Percentiles rank a stretch among this genome's conserved stretches.
Conservation (phyloP, 2,113 vertebrate genomes). For the Neodontobutis hainanensis region DNA sequence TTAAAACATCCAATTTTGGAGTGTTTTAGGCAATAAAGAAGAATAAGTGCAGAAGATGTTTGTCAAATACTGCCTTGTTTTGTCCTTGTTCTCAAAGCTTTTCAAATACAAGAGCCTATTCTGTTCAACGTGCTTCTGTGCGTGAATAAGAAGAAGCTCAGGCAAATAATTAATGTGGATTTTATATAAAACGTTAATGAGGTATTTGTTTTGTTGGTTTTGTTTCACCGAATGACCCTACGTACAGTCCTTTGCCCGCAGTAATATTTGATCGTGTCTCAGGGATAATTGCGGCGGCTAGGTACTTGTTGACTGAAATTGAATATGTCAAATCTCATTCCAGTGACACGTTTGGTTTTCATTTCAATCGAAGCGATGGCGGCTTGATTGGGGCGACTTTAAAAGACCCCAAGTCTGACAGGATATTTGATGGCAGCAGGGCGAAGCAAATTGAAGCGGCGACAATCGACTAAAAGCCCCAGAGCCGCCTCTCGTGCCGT, state of each 20-base stretch:
- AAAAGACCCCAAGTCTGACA: slow-evolving; percentile 23
- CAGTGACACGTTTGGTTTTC: slow-evolving; percentile 28
- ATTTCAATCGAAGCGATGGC: slow-evolving; percentile 13
- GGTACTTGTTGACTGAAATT: slow-evolving; percentile 20
- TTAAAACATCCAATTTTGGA: slow-evolving; percentile 31
- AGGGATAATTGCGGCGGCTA: slow-evolving; percentile 5
- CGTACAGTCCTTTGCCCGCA: not conserved
- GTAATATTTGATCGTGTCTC: slow-evolving; percentile 29
- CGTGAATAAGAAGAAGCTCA: slow-evolving; percentile 1
- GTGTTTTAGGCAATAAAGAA: slow-evolving; percentile 22
- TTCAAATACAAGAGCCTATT: not conserved
- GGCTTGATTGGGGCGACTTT: slow-evolving; percentile 17
- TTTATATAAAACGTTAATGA: slow-evolving; percentile 29
- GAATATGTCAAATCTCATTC: slow-evolving; percentile 33
- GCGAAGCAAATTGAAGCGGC: slow-evolving; percentile 22
- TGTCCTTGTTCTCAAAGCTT: slow-evolving; percentile 1
- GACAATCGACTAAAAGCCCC: slow-evolving; percentile 23
- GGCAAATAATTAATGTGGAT: slow-evolving; percentile 17
- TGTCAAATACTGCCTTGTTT: slow-evolving; percentile 10
- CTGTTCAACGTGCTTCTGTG: slow-evolving; percentile 1
- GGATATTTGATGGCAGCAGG: slow-evolving; percentile 21
- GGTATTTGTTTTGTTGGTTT: slow-evolving; percentile 11
- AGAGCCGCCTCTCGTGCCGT: slow-evolving; percentile 1
- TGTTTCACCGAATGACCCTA: slow-evolving; percentile 7
- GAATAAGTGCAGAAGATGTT: slow-evolving; percentile 21